A percentile compares a stretch with the other conserved stretches of the same genome.
Conservation (phyloP, 2,113 vertebrate genomes). For the Alligator sinensis region DNA sequence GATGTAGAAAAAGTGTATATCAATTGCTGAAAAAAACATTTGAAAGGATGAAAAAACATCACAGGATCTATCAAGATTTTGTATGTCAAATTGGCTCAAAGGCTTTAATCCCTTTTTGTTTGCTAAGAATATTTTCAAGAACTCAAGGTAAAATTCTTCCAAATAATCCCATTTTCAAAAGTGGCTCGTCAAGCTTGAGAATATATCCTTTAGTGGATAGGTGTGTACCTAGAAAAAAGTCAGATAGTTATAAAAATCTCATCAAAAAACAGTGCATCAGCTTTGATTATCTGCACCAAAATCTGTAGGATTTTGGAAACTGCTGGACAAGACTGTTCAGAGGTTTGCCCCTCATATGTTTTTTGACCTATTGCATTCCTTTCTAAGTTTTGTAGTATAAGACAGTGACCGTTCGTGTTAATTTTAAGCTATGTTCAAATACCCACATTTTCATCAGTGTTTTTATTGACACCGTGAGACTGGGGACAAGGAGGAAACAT, state of each 20-base stretch:
- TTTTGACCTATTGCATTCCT: not conserved
- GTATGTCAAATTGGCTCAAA: not conserved
- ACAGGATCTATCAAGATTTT: fast-evolving
- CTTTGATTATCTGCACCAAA: conserved; percentile 54
- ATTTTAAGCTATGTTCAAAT: not conserved
- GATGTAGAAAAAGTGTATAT: not conserved
- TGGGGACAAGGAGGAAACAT: not conserved
- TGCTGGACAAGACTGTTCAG: conserved; percentile 43
- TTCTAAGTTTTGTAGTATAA: not conserved
- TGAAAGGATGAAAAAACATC: not conserved
- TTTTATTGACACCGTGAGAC: not conserved
- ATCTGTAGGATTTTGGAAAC: not conserved
- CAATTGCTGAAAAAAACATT: not conserved
- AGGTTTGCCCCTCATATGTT: conserved; percentile 49
- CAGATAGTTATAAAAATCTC: conserved; percentile 37
- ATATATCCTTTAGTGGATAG: not conserved
- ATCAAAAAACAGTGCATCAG: conserved; percentile 21
- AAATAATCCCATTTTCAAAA: not conserved
- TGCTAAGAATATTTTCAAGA: not conserved
- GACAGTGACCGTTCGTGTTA: not conserved
- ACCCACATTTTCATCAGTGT: not conserved
- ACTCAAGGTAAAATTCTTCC: too few relatives aligned
- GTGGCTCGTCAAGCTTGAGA: conserved; percentile 16
- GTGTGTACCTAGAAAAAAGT: conserved; percentile 1
- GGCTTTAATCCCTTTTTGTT: not conserved